These are phyloP conservation scores for Dynastes tityus DNA, from an alignment of 2,888 invertebrate species.

Conservation along the genomic window DNA sequence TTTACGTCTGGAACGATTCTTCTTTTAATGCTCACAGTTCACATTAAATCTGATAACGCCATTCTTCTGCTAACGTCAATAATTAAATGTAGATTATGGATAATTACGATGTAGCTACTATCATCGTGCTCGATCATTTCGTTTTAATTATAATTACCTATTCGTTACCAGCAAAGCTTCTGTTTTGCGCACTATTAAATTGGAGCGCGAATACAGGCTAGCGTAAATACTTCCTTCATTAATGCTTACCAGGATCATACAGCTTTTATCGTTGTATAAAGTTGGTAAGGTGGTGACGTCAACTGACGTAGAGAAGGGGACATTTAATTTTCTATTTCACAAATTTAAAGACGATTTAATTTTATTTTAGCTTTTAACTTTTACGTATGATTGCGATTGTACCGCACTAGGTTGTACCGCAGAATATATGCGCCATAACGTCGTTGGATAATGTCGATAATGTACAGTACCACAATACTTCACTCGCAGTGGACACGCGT, in stretches of 20 bases:
- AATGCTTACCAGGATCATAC: neutral
- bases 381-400: no score
- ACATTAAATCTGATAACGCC: constrained; percentile 43
- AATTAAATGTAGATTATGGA: constrained; percentile 42
- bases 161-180: constrained; percentile 17
- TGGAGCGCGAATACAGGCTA: neutral
- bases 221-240: neutral
- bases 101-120: constrained; percentile 19
- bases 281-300: no score
- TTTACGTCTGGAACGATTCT: constrained; percentile 36
- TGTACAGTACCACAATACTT: no score
- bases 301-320: no score
- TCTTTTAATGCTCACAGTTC: constrained; percentile 34
- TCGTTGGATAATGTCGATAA: no score
- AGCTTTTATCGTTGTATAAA: no score
- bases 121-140: constrained; percentile 16
- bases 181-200: constrained; percentile 7
- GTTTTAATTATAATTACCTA: constrained; percentile 33
- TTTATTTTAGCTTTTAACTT: no score
- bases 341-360: no score
- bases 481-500: no score
- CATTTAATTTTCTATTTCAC: no score
- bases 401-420: no score
- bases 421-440: no score
- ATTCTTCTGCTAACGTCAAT: constrained; percentile 36